A percentile compares a stretch with the other conserved stretches of the same genome.
Evolutionary conservation across 2,113 vertebrate genomes (phyloP).

Genomic region (Choloepus hoffmanni): DNA sequence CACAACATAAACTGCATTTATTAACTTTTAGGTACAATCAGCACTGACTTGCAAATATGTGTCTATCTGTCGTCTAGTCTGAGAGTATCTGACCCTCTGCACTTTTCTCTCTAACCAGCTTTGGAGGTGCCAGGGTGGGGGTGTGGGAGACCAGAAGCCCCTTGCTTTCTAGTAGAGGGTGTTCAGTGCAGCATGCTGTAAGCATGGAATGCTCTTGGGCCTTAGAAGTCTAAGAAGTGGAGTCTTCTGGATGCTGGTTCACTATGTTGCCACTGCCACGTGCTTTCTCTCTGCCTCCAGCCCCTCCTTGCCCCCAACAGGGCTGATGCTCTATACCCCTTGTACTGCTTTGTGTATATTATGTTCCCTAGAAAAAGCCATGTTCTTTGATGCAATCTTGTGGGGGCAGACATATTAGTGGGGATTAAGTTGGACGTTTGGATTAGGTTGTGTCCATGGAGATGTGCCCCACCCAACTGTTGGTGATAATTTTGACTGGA

Average conservation of each 20-base stretch:
- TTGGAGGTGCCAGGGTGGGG: not conserved
- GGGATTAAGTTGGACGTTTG: too few species aligned
- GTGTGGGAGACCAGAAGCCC: not conserved
- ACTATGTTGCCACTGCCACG: fast-evolving
- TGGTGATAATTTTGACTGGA: too few species aligned
- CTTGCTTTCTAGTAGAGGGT: not conserved
- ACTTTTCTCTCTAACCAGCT: not conserved
- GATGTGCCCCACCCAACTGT: too few species aligned
- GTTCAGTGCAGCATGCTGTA: not conserved
- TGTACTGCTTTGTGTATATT: too few species aligned
- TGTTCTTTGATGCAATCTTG: too few species aligned
- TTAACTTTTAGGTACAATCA: not conserved
- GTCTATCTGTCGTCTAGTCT: not conserved
- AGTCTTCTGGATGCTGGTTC: not conserved
- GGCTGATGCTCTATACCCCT: fast-evolving
- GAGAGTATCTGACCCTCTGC: not conserved
- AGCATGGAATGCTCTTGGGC: not conserved
- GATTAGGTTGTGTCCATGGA: too few species aligned
- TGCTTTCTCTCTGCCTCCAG: not conserved
- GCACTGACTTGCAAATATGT: not conserved
- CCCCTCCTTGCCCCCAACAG: fast-evolving
- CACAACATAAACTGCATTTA: not conserved
- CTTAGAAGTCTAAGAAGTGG: not conserved
- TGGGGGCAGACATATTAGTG: too few species aligned
- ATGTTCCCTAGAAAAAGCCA: too few species aligned